Percentiles rank a stretch among this genome's conserved stretches.
These are phyloP conservation scores for Monopterus albus DNA, from an alignment of 2,113 vertebrate species.

Conservation along the genomic window DNA sequence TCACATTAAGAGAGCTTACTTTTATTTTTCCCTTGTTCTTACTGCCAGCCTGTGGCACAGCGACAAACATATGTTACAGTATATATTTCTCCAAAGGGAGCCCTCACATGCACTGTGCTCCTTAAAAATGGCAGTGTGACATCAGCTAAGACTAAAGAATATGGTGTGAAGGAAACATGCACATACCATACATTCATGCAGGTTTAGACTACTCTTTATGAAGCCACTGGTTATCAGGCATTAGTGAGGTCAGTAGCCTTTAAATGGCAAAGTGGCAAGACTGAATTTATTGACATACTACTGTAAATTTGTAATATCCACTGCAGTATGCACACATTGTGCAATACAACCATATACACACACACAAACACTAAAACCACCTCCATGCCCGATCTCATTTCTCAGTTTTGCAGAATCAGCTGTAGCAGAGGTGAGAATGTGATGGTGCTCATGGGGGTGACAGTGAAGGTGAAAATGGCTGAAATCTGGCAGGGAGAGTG, in stretches of 20 bases:
- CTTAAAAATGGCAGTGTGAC: slow-evolving; percentile 14
- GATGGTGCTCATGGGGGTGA: slow-evolving; percentile 30
- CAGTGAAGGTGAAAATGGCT: slow-evolving; percentile 61
- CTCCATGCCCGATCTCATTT: slow-evolving; percentile 25
- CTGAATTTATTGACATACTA: no score
- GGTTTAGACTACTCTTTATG: slow-evolving; percentile 2
- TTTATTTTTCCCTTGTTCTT: slow-evolving; percentile 1
- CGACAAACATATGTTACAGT: slow-evolving; percentile 8
- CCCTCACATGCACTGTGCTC: not conserved
- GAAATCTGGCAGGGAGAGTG: slow-evolving; percentile 12
- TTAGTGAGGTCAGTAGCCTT: slow-evolving; percentile 26
- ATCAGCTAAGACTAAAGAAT: slow-evolving; percentile 11
- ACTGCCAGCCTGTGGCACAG: slow-evolving; percentile 1
- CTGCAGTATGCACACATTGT: not conserved
- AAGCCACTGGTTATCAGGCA: slow-evolving; percentile 43
- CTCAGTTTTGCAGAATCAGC: slow-evolving; percentile 68
- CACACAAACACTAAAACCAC: slow-evolving; percentile 12
- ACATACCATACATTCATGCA: slow-evolving; percentile 16
- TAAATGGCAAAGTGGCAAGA: slow-evolving; percentile 26
- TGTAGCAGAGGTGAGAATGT: slow-evolving; percentile 57
- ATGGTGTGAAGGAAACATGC: slow-evolving; percentile 24
- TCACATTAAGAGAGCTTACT: not conserved
- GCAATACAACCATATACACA: not conserved
- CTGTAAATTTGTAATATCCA: slow-evolving; percentile 25
- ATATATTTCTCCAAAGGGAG: slow-evolving; percentile 9